phyloP scores from a whole-genome alignment of 2,113 vertebrate species.

The Fukomys damarensis region DNA sequence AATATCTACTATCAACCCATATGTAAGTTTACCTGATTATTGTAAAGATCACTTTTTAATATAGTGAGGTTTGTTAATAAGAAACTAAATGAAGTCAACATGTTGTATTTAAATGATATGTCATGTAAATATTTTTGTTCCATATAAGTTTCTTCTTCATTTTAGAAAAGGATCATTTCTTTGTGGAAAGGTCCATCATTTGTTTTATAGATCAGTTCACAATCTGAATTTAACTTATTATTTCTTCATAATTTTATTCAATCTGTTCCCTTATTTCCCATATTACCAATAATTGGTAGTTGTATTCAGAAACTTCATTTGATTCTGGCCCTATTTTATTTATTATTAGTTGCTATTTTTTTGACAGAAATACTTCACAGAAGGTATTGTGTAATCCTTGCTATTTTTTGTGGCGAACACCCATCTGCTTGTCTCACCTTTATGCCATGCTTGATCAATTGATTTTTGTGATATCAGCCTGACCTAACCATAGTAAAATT shows the following conservation, averaged over 20 bases:
- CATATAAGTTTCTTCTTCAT: not conserved
- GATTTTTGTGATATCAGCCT: not conserved
- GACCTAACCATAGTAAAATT: not conserved
- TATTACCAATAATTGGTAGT: not conserved
- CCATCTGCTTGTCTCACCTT: not conserved
- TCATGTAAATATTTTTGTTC: not conserved
- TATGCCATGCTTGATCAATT: not conserved
- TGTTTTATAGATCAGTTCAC: not conserved
- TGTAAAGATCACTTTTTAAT: not conserved
- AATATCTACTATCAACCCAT: not conserved
- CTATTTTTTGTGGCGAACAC: not conserved
- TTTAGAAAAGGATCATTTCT: not conserved
- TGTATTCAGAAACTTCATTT: not conserved
- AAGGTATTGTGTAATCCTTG: not conserved
- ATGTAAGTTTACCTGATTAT: not conserved
- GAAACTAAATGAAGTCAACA: not conserved
- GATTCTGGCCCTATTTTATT: not conserved
- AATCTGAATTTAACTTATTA: not conserved
- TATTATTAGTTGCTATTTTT: not conserved
- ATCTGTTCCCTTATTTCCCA: not conserved
- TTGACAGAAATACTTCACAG: not conserved
- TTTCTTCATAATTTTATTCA: not conserved
- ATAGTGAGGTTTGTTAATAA: not conserved
- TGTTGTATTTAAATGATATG: not conserved
- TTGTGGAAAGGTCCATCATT: not conserved